phyloP scores from a whole-genome alignment of 2,888 invertebrate genomes.

The Norana najaformis region DNA sequence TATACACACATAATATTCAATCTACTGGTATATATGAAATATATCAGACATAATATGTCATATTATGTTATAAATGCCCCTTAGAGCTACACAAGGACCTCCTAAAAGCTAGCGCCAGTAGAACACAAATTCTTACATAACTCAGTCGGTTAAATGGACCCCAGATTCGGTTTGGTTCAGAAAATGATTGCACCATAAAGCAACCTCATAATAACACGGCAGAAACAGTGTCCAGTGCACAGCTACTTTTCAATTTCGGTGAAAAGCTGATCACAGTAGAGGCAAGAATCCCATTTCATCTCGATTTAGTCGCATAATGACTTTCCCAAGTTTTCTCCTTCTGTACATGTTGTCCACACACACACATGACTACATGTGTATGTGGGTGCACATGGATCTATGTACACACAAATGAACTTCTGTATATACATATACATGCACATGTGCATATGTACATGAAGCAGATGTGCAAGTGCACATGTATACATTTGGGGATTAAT shows the following conservation, averaged over 20 bases:
- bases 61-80: neutral
- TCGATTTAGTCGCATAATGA: neutral
- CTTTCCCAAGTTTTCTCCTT: neutral
- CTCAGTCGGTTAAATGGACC: neutral
- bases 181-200: neutral
- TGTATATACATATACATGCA: neutral
- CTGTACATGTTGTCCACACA: neutral
- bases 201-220: neutral
- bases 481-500: too few species aligned
- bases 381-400: neutral
- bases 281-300: neutral
- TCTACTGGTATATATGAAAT: neutral
- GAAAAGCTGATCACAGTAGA: neutral
- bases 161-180: neutral
- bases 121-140: neutral
- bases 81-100: neutral
- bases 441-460: neutral
- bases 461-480: too few species aligned
- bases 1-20: neutral
- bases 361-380: neutral
- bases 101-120: neutral
- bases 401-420: neutral
- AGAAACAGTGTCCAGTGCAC: neutral
- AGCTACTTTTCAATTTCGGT: neutral
- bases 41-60: neutral